phyloP scores from a whole-genome alignment of 2,888 invertebrate genomes.

The Buathra laborator region DNA sequence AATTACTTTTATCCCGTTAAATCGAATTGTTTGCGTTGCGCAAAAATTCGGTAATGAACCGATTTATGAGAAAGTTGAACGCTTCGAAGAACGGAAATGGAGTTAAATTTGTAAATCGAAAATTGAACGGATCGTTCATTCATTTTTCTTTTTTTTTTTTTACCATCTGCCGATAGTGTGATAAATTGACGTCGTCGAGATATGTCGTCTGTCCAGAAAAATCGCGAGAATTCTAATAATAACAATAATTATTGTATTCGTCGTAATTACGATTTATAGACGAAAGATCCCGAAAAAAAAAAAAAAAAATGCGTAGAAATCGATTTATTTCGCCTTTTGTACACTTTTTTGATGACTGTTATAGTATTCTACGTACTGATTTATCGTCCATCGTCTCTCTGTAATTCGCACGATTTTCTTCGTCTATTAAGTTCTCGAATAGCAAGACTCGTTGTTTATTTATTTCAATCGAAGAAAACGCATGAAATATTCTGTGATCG shows the following conservation, averaged over 20 bases:
- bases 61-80: too few species aligned
- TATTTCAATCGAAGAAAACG: too few species aligned
- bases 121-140: background rate
- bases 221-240: background rate
- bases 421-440: too few species aligned
- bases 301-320: too few species aligned
- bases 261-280: background rate
- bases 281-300: too few species aligned
- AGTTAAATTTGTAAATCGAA: background rate
- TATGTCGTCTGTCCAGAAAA: background rate
- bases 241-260: background rate
- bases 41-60: too few species aligned
- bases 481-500: too few species aligned
- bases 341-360: background rate
- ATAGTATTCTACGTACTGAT: background rate
- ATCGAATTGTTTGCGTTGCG: too few species aligned
- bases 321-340: too few species aligned
- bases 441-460: too few species aligned
- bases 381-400: slow-evolving; percentile 1
- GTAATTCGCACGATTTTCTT: background rate
- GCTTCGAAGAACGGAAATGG: too few species aligned
- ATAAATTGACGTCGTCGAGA: background rate
- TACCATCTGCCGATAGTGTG: background rate
- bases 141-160: background rate
- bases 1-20: too few species aligned